These are phyloP conservation scores for Orthosia incerta DNA, from an alignment of 2,888 invertebrate species.

Conservation along the genomic window DNA sequence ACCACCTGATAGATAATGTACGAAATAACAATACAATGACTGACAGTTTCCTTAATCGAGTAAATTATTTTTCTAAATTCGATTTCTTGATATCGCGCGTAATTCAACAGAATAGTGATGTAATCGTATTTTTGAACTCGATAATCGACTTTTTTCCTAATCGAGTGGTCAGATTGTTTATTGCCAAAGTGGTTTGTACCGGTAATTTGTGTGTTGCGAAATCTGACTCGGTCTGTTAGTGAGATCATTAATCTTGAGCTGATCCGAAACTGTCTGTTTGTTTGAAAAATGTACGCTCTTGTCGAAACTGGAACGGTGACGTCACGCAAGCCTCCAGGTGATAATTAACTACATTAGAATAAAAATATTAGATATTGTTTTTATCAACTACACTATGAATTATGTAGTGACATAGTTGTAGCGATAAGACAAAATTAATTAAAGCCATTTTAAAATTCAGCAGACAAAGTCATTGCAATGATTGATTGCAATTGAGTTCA, in stretches of 20 bases:
- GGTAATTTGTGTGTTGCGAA: slow-evolving; percentile 81
- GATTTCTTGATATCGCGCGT: slow-evolving; percentile 41
- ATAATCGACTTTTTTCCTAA: slow-evolving; percentile 71
- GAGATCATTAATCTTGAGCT: slow-evolving; percentile 83
- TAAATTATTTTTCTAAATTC: slow-evolving; percentile 51
- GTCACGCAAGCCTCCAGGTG: slow-evolving; percentile 71
- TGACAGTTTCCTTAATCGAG: slow-evolving; percentile 45
- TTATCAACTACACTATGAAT: slow-evolving; percentile 57
- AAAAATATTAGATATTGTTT: slow-evolving; percentile 61
- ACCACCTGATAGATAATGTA: background rate
- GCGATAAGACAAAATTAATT: slow-evolving; percentile 57
- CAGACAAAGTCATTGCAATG: slow-evolving; percentile 41
- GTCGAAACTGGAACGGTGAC: slow-evolving; percentile 75
- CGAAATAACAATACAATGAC: slow-evolving; percentile 30
- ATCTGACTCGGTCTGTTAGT: slow-evolving; percentile 81
- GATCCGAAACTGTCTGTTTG: slow-evolving; percentile 84
- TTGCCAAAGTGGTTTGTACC: slow-evolving; percentile 78
- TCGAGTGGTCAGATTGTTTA: slow-evolving; percentile 78
- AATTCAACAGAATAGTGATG: slow-evolving; percentile 70
- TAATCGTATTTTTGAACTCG: slow-evolving; percentile 64
- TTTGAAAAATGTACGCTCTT: slow-evolving; percentile 78
- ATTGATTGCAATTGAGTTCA: slow-evolving; percentile 52
- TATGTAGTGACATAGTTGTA: slow-evolving; percentile 54
- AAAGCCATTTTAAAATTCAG: slow-evolving; percentile 47
- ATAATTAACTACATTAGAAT: slow-evolving; percentile 69